phyloP scores from a whole-genome alignment of 1,140 invertebrate species.

The Saxidomus purpurata region DNA sequence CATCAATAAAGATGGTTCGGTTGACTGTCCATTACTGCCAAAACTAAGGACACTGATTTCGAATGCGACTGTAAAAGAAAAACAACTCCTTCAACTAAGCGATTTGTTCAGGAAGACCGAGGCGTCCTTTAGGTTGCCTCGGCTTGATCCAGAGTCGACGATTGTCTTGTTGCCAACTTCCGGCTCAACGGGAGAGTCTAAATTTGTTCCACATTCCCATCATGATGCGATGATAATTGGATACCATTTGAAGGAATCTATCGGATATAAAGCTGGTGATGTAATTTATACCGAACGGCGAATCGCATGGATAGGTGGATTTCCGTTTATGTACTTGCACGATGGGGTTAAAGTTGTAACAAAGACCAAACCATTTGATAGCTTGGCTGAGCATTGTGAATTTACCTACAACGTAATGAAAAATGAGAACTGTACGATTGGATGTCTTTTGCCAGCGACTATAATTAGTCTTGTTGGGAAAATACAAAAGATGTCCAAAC shows the following conservation, averaged over 20 bases:
- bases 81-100: neutral
- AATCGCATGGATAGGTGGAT: slow-evolving; percentile 26
- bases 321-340: neutral
- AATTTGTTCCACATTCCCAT: slow-evolving; percentile 11
- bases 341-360: slow-evolving; percentile 10
- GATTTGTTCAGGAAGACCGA: neutral
- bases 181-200: slow-evolving; percentile 32
- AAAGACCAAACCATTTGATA: neutral
- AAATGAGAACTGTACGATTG: slow-evolving; percentile 23
- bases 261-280: neutral
- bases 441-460: neutral
- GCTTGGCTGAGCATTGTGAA: neutral
- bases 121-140: neutral
- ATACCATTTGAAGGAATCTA: slow-evolving; percentile 2
- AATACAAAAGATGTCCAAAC: neutral
- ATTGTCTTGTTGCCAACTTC: neutral
- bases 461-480: neutral
- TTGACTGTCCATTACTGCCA: neutral
- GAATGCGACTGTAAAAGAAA: neutral
- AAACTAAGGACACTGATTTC: neutral
- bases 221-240: neutral
- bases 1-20: neutral
- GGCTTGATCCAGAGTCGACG: neutral
- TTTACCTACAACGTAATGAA: neutral
- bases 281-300: slow-evolving; percentile 2